Evolutionary conservation across 2,113 vertebrate species (phyloP), one percentile per base, ranked within the genome.

Genomic region (Ploceus nigricollis): DNA sequence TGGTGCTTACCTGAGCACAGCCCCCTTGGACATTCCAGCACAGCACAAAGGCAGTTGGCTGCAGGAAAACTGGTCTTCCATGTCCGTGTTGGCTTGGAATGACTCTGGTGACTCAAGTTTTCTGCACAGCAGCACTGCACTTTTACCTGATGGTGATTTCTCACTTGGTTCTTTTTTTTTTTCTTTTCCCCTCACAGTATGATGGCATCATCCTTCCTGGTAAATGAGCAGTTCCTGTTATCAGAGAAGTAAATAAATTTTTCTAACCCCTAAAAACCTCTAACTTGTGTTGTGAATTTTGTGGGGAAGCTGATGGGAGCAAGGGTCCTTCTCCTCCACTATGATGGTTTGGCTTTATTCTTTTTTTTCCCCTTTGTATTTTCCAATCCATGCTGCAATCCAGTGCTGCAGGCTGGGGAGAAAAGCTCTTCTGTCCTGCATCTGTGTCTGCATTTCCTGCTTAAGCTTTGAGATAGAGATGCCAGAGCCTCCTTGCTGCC

Each of bases 191-290:
- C 37, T 98, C 97, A 44, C 98, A 99, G 99, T 99, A 99, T 44
- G 99, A 99, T 96, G 99, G 99, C 51, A 99, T 99, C 98, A 99
- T 99, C 97, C 99, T 99, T 96, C 99, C 99, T 91, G 99, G 99
- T 77, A 99, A 99, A 98, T 99, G 97, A 99, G 69, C 95, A 94
- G 97, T 89, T 97, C 95, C 98, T 76, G 97, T 82, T 96, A 93
- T 79, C 89, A 76, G 93, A 98, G 98, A 98, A 93, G 19, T 13
- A n/a, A 97, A 98, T 98, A 98, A 97, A 97, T n/a, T 83, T 91
- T 96, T 95, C 13, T 91, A 78, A 60, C 66, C 50, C 35, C 96
- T 79, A 58, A 69, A 90, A 78, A 60, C 66, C 50, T n/a, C 96
- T 79, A 58, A 69, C 12, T 81, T 94, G 91, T 85, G 51, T 94